Conservation (phyloP, 1,140 invertebrate genomes). For the Chironomus striatipennis region DNA sequence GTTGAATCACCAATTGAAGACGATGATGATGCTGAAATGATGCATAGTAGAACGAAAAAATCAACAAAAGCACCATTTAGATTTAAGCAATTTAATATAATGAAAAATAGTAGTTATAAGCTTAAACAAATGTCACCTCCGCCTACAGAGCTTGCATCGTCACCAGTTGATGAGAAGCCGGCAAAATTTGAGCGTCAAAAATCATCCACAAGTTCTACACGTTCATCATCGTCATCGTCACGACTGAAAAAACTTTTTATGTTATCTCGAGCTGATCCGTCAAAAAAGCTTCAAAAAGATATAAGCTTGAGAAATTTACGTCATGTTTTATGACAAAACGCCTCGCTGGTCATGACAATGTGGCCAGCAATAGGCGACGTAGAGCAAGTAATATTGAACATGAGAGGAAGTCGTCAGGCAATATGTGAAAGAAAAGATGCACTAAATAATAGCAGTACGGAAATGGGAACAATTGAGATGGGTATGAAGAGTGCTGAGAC, state of each 20-base stretch:
- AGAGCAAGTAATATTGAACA: background rate
- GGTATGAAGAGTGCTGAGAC: slow-evolving; percentile 7
- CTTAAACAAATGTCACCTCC: slow-evolving; percentile 19
- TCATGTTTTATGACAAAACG: slow-evolving; percentile 22
- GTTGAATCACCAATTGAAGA: slow-evolving; percentile 4
- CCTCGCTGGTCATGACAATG: background rate
- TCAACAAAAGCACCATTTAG: background rate
- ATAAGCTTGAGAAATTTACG: slow-evolving; percentile 4
- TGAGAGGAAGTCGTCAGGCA: background rate
- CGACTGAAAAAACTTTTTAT: slow-evolving; percentile 15
- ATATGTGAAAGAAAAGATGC: background rate
- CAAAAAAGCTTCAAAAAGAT: background rate
- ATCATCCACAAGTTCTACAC: background rate
- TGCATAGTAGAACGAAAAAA: background rate
- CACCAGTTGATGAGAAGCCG: background rate
- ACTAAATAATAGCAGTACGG: background rate
- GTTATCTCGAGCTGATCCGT: background rate
- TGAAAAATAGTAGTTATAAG: slow-evolving; percentile 1
- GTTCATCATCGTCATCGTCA: background rate
- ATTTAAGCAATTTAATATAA: background rate
- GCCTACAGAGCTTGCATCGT: background rate
- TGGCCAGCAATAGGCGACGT: slow-evolving; percentile 2
- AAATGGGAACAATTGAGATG: slow-evolving; percentile 16
- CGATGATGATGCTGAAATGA: slow-evolving; percentile 15
- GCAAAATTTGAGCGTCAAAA: background rate